Base-by-base conservation (phyloP, 2,797 vertebrate species). In the Sebastes hubbsi region DNA sequence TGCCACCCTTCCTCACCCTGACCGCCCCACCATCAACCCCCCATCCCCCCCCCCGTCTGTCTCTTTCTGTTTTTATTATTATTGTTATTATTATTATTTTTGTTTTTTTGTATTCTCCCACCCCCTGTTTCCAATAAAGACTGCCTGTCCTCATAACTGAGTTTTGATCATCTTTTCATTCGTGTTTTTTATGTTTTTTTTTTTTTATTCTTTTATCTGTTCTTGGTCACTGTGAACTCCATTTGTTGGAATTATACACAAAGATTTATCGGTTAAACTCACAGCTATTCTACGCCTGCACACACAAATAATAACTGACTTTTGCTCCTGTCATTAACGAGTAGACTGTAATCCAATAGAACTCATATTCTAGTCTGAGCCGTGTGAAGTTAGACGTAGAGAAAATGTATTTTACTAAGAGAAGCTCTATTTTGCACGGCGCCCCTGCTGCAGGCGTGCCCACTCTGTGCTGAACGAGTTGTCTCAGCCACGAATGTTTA, bases 61-160 rank as follows among this genome's bases (percentile, higher is more conserved):
- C 93, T 95, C 86, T 93, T 91, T 94, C 92, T 94, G 92, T 95
- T 96, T 94, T 96, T 96, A 92, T 95, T 95, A 93, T 96, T 93
- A 93, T 95, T 95, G 90, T 95, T 95, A 93, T 95, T 95, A 92
- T 95, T 95, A 94, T 96, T 96, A 92, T 94, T 93, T 85, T 88
- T n/a, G n/a, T 80, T 90, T 93, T 94, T 97, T 98, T 98, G 96
- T 97, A 97, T 95, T 95, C 91, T 93, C 91, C 89, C 92, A 83
- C 88, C 88, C 93, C 93, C 90, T 82, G 90, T 97, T 97, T 98
- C 97, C 97, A 99, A 99, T 99, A 99, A 99, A 99, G 97, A 96
- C 96, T 98, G 97, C 96, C 97, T 98, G 97, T 97, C 96, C 96
- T 96, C 96, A 97, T 96, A 89, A 94, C 88, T 95, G 94, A 87